These are phyloP conservation scores for Drosophila anomelani DNA, from an alignment of 2,888 invertebrate species.

Conservation along the genomic window DNA sequence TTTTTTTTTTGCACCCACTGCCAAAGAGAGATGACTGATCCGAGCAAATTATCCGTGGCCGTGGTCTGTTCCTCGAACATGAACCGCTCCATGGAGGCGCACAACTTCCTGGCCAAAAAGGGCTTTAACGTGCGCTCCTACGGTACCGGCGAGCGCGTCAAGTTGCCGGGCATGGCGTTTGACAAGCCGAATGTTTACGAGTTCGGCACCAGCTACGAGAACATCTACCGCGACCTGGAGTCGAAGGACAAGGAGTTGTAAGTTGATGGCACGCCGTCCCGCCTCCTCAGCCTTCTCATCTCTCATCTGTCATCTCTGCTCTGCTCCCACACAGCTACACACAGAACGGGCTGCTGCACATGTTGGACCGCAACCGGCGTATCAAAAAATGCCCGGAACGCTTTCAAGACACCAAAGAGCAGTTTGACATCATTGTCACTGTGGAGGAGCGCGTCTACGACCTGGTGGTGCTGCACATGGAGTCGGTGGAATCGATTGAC, in stretches of 20 bases:
- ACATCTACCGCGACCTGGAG: slow-evolving; percentile 96
- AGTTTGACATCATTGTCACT: slow-evolving; percentile 98
- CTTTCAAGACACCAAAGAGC: slow-evolving; percentile 95
- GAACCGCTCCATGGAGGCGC: slow-evolving; percentile 99
- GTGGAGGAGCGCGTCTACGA: slow-evolving; percentile 99
- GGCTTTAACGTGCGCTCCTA: slow-evolving; percentile 98
- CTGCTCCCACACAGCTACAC: slow-evolving; percentile 89
- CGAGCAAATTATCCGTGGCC: slow-evolving; percentile 90
- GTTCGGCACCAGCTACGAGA: slow-evolving; percentile 97
- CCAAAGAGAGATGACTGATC: slow-evolving; percentile 79
- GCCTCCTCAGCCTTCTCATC: no score
- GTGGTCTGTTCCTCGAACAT: slow-evolving; percentile 99
- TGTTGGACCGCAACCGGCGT: slow-evolving; percentile 98
- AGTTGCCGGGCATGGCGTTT: slow-evolving; percentile 96
- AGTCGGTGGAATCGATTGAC: slow-evolving; percentile 90
- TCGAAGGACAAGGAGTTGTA: slow-evolving; percentile 96
- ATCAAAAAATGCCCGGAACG: slow-evolving; percentile 97
- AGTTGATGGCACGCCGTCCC: slow-evolving; percentile 42
- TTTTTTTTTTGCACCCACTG: slow-evolving; percentile 53
- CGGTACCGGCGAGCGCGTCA: slow-evolving; percentile 97
- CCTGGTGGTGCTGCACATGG: slow-evolving; percentile 97
- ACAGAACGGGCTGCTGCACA: slow-evolving; percentile 98
- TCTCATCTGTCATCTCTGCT: not conserved
- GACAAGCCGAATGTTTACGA: slow-evolving; percentile 98
- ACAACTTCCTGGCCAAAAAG: slow-evolving; percentile 98